Evolutionary conservation across 2,888 invertebrate genomes (phyloP).

Genomic region (Tridacna crocea): DNA sequence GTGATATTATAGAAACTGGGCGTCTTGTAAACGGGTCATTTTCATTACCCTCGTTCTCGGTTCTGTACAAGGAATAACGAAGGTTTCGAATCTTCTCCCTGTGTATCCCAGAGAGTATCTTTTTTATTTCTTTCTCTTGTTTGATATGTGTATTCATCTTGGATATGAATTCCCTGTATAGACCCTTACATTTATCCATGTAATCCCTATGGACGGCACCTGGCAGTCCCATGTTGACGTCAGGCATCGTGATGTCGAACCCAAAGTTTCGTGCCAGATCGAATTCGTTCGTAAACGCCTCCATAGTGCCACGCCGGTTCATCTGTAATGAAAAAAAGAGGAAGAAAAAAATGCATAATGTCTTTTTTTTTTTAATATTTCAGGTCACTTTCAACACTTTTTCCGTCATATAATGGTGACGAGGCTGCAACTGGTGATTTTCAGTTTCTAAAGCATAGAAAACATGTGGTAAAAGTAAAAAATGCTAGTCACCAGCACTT

Average conservation of each 20-base stretch:
- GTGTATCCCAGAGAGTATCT: slow-evolving; percentile 54
- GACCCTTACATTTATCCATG: slow-evolving; percentile 63
- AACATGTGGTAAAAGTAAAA: too few species aligned
- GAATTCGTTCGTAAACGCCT: slow-evolving; percentile 31
- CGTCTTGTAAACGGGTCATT: slow-evolving; percentile 48
- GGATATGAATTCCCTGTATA: slow-evolving; percentile 72
- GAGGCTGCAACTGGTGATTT: too few species aligned
- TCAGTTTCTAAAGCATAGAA: too few species aligned
- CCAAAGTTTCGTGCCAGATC: slow-evolving; percentile 72
- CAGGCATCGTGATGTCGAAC: slow-evolving; percentile 74
- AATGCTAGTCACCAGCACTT: too few species aligned
- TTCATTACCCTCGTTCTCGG: slow-evolving; percentile 36
- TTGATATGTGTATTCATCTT: slow-evolving; percentile 69
- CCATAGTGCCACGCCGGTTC: slow-evolving; percentile 16
- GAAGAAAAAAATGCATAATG: too few species aligned
- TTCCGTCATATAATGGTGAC: too few species aligned
- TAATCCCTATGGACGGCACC: slow-evolving; percentile 69
- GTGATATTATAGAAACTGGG: slow-evolving; percentile 33
- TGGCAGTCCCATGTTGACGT: slow-evolving; percentile 69
- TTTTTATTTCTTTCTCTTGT: slow-evolving; percentile 63
- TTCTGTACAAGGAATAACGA: slow-evolving; percentile 64
- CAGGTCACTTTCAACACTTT: too few species aligned
- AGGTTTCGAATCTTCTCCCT: slow-evolving; percentile 62
- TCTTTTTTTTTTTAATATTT: not conserved
- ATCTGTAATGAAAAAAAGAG: slow-evolving; percentile 9